These are phyloP conservation scores for Heliconius nattereri DNA, from an alignment of 1,140 invertebrate genomes.

Conservation along the genomic window DNA sequence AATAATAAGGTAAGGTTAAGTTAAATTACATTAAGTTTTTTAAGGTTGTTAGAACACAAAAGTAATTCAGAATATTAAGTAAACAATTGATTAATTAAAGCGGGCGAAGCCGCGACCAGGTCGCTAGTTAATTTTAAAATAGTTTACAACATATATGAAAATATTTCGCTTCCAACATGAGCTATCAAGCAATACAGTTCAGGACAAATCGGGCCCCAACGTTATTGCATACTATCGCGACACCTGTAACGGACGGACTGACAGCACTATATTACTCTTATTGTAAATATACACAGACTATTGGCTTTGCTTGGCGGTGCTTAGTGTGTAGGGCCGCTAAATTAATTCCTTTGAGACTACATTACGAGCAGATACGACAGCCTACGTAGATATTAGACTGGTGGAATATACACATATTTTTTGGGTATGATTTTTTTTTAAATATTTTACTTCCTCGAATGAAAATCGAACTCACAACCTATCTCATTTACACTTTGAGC, in stretches of 20 bases:
- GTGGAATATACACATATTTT: not conserved
- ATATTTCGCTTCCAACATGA: constrained; percentile 28
- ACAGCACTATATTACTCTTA: constrained; percentile 59
- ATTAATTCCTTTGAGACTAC: constrained; percentile 9
- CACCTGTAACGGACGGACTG: constrained; percentile 66
- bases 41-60: no score
- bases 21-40: no score
- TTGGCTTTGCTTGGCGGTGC: constrained; percentile 28
- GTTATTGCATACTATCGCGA: constrained; percentile 61
- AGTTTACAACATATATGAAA: not conserved
- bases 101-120: no score
- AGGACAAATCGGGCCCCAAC: constrained; percentile 46
- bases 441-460: no score
- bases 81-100: no score
- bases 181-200: constrained; percentile 47
- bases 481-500: no score
- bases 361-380: not conserved
- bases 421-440: not conserved
- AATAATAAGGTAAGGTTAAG: no score
- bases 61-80: no score
- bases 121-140: no score
- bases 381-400: not conserved
- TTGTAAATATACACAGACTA: constrained; percentile 43
- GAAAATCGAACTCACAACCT: no score
- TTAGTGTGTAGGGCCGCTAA: constrained; percentile 14